A percentile compares a stretch with the other conserved stretches of the same genome.
Conservation (phyloP, 2,113 vertebrate genomes). For the Actenoides lindsayi region DNA sequence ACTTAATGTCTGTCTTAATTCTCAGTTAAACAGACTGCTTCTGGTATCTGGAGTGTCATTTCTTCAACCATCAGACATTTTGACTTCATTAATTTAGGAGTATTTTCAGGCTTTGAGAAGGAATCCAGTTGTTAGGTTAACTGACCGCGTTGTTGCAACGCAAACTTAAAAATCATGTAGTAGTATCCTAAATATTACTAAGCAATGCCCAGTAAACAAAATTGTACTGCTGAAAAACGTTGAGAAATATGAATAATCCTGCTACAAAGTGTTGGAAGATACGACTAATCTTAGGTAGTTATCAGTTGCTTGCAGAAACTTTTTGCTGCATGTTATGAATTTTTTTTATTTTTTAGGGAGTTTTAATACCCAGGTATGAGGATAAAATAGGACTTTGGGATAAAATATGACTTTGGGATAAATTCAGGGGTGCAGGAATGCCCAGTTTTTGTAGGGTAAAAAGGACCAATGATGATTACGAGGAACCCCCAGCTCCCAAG, state of each 20-base stretch:
- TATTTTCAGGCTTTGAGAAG: not conserved
- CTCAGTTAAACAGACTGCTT: not conserved
- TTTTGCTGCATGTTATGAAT: not conserved
- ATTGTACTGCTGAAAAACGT: not conserved
- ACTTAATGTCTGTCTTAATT: not conserved
- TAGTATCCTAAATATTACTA: not conserved
- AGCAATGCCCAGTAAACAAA: not conserved
- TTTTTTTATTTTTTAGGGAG: not conserved
- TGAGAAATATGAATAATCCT: not conserved
- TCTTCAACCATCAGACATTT: not conserved
- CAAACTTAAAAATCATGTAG: not conserved
- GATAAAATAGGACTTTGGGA: not conserved
- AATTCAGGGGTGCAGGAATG: not conserved
- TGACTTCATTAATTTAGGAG: not conserved
- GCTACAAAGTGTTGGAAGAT: not conserved
- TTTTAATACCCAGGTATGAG: not conserved
- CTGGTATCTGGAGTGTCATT: not conserved
- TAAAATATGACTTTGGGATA: not conserved
- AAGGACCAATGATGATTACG: not conserved
- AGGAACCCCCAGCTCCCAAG: not conserved
- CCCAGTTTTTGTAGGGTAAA: not conserved
- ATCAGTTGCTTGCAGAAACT: not conserved
- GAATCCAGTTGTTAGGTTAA: not conserved
- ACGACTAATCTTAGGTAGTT: rapidly evolving
- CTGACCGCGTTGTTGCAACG: not conserved